Conservation (phyloP, 2,797 vertebrate species). For the Sebastes miniatus region DNA sequence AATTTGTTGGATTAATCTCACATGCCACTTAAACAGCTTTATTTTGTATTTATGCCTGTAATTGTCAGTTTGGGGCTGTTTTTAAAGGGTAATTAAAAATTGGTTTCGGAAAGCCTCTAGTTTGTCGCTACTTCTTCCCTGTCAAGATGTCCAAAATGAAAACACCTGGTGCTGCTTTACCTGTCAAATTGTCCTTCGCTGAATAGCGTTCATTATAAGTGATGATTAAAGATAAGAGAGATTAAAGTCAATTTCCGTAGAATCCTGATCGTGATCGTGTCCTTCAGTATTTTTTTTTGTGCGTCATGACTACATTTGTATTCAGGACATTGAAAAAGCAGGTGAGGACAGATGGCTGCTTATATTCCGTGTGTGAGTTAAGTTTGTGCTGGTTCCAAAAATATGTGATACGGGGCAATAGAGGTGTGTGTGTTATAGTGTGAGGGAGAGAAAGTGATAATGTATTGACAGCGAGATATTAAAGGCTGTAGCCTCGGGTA, state of each 20-base stretch:
- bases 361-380: slow-evolving; percentile 23
- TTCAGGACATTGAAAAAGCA: slow-evolving; percentile 24
- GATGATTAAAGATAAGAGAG: slow-evolving; percentile 18
- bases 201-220: not conserved
- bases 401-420: not conserved
- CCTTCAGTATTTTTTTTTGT: not conserved
- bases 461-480: slow-evolving; percentile 51
- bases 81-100: slow-evolving; percentile 15
- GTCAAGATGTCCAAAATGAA: slow-evolving; percentile 9
- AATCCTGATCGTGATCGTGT: not conserved
- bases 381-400: slow-evolving; percentile 12
- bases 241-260: not conserved
- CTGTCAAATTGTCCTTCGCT: slow-evolving; percentile 20
- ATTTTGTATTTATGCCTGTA: not conserved
- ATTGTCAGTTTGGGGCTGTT: not conserved
- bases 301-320: slow-evolving; percentile 23
- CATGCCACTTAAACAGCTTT: not conserved
- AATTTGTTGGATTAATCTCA: not conserved
- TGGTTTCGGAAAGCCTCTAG: not conserved
- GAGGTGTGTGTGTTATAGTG: not conserved
- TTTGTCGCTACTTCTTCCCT: not conserved
- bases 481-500: slow-evolving; percentile 34
- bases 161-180: not conserved
- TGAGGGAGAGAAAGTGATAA: slow-evolving; percentile 10
- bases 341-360: slow-evolving; percentile 37